Evolutionary conservation across 2,888 invertebrate genomes (phyloP).

Genomic region (Galeopsomyia nigrocyanea): DNA sequence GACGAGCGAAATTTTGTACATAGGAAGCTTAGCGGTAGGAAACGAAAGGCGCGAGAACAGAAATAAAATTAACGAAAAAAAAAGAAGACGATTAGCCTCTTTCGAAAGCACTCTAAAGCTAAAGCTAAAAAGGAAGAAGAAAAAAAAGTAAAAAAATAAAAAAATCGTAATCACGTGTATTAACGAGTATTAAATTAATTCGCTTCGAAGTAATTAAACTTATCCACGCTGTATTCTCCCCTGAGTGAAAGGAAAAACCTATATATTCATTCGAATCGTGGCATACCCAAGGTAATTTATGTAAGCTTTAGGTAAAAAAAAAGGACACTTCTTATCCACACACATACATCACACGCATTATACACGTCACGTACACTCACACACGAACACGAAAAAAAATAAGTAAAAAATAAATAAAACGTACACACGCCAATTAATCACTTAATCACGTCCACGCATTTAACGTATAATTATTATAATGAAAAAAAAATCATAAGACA

Average conservation of each 20-base stretch:
- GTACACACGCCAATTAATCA: constrained; percentile 21
- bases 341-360: constrained; percentile 3
- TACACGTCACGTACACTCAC: constrained; percentile 10
- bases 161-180: constrained; percentile 13
- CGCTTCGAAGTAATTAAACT: constrained; percentile 54
- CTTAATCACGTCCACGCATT: constrained; percentile 38
- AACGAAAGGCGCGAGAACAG: constrained; percentile 13
- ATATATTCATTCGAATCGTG: constrained; percentile 55
- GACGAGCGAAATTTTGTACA: constrained; percentile 43
- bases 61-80: constrained; percentile 29
- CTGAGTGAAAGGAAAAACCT: constrained; percentile 47
- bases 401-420: too few relatives aligned
- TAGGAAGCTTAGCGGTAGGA: constrained; percentile 19
- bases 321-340: background rate
- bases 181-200: constrained; percentile 47
- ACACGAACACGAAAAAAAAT: constrained; percentile 18
- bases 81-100: constrained; percentile 44
- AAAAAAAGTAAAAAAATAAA: constrained; percentile 16
- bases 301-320: constrained; percentile 50
- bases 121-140: constrained; percentile 17
- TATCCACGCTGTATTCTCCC: constrained; percentile 48
- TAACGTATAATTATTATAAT: constrained; percentile 33
- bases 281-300: constrained; percentile 52
- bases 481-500: constrained; percentile 13
- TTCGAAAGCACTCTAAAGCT: constrained; percentile 47